Conservation (phyloP, 2,797 vertebrate species). For the Salarias fasciatus region DNA sequence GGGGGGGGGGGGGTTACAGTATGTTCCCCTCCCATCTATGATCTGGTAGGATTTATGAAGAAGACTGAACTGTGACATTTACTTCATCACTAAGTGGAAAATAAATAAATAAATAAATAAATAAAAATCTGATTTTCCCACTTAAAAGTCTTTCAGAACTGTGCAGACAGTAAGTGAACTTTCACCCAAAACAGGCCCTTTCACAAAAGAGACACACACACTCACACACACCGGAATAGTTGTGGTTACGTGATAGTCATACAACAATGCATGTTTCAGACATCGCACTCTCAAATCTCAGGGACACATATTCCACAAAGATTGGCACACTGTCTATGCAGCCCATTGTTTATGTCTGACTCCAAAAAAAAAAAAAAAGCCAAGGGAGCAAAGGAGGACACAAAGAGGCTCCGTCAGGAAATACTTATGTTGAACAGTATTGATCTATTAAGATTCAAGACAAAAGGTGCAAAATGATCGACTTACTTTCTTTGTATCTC, state of each 20-base stretch:
- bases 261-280: constrained; percentile 44
- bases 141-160: constrained; percentile 17
- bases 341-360: constrained; percentile 30
- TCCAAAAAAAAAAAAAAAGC: constrained; percentile 2
- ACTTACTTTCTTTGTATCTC: constrained; percentile 72
- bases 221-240: constrained; percentile 48
- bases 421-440: not conserved
- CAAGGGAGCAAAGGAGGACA: not conserved
- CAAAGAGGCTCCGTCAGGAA: not conserved
- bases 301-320: constrained; percentile 32
- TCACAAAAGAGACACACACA: constrained; percentile 19
- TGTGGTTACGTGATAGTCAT: constrained; percentile 55
- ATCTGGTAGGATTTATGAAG: constrained; percentile 32
- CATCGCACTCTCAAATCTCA: constrained; percentile 54
- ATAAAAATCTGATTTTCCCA: constrained; percentile 10
- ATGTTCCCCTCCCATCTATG: too few species aligned
- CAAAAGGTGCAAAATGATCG: too few species aligned
- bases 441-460: not conserved
- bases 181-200: constrained; percentile 20
- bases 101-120: constrained; percentile 18
- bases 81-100: constrained; percentile 14
- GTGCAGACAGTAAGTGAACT: constrained; percentile 7
- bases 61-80: constrained; percentile 19
- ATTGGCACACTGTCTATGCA: constrained; percentile 22
- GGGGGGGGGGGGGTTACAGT: constrained; percentile 29